Percentiles rank a stretch among this genome's conserved stretches.
Evolutionary conservation across 2,888 invertebrate genomes (phyloP).

Genomic region (Thereva nobilitata): DNA sequence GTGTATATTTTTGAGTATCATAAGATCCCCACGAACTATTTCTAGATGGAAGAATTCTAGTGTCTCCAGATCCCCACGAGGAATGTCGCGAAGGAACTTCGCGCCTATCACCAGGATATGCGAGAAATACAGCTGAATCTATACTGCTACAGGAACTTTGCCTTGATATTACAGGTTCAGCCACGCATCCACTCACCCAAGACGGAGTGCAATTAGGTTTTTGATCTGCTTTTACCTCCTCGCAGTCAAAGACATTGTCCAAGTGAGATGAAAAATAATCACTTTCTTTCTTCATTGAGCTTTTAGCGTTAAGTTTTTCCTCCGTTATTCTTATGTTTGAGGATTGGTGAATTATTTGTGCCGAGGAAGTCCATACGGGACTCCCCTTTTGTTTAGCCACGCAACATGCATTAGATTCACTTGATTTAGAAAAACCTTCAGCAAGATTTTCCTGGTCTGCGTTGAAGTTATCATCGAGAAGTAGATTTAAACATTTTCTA

Average conservation of each 20-base stretch:
- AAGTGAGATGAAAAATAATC: slow-evolving; percentile 73
- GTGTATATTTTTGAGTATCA: slow-evolving; percentile 60
- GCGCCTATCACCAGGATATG: slow-evolving; percentile 60
- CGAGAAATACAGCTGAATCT: slow-evolving; percentile 75
- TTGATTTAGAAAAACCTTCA: slow-evolving; percentile 26
- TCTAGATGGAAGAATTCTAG: slow-evolving; percentile 65
- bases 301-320: slow-evolving; percentile 23
- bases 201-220: slow-evolving; percentile 53
- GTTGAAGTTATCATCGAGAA: slow-evolving; percentile 20
- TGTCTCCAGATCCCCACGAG: slow-evolving; percentile 80
- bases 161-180: slow-evolving; percentile 52
- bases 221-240: slow-evolving; percentile 58
- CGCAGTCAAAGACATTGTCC: slow-evolving; percentile 72
- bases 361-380: slow-evolving; percentile 55
- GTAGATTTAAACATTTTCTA: slow-evolving; percentile 47
- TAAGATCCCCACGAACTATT: slow-evolving; percentile 76
- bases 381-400: slow-evolving; percentile 40
- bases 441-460: slow-evolving; percentile 41
- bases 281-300: slow-evolving; percentile 43
- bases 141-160: slow-evolving; percentile 77
- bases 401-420: not conserved
- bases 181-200: slow-evolving; percentile 53
- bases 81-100: slow-evolving; percentile 75
- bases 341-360: slow-evolving; percentile 56
- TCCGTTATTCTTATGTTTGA: slow-evolving; percentile 44